phyloP scores from a whole-genome alignment of 2,113 vertebrate genomes.

The Camarhynchus parvulus region DNA sequence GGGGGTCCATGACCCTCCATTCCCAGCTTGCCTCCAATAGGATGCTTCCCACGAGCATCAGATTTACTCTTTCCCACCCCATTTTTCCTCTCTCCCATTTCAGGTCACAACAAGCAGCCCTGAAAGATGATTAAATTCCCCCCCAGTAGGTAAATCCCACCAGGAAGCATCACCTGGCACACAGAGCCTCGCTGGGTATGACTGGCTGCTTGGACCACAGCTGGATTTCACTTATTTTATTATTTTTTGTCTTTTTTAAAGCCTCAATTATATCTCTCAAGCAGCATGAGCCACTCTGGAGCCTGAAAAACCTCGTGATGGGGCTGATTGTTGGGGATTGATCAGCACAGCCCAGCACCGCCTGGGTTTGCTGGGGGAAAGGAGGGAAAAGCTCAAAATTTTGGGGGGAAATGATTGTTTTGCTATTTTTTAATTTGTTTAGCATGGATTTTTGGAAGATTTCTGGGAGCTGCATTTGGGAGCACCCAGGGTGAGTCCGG shows the following conservation, averaged over 20 bases:
- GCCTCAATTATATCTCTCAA: not conserved
- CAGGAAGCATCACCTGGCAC: not conserved
- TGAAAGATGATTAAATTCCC: not conserved
- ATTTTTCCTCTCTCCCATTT: not conserved
- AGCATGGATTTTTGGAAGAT: accelerated
- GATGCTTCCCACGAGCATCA: not conserved
- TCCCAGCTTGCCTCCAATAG: accelerated
- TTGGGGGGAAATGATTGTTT: not conserved
- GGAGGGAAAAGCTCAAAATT: not conserved
- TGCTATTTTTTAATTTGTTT: not conserved
- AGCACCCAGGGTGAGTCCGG: not conserved
- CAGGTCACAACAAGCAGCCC: not conserved
- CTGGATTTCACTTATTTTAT: not conserved
- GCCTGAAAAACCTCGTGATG: not conserved
- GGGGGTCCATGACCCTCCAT: accelerated
- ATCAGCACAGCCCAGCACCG: not conserved
- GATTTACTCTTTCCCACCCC: not conserved
- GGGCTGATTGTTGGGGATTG: not conserved
- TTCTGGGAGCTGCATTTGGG: not conserved
- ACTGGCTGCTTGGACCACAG: not conserved
- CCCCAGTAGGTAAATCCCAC: not conserved
- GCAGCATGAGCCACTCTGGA: not conserved
- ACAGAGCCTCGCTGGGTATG: accelerated
- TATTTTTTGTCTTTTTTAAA: not conserved
- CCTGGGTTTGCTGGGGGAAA: not conserved